These are phyloP conservation scores for Iguana delicatissima DNA, from an alignment of 2,797 vertebrate genomes.

Conservation along the genomic window DNA sequence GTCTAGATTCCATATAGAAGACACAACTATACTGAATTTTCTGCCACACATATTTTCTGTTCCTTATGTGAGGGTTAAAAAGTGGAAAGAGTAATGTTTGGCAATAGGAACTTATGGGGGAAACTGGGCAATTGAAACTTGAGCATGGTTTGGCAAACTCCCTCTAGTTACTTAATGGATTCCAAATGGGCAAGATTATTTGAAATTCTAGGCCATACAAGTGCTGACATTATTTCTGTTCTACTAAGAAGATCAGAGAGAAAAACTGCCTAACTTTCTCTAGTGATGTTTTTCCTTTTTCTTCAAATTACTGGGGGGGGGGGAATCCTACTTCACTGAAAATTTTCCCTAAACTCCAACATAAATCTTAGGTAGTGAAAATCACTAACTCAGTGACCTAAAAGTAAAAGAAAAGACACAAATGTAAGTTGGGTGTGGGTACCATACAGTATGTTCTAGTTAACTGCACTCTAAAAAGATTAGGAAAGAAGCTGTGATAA, in stretches of 20 bases:
- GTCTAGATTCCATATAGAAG: background rate
- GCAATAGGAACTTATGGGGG: background rate
- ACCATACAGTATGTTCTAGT: background rate
- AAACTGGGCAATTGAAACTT: background rate
- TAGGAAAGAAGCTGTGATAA: background rate
- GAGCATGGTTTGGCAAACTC: background rate
- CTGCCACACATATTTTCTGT: background rate
- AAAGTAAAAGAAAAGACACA: background rate
- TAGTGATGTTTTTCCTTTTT: background rate
- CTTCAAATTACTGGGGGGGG: background rate
- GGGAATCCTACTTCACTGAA: background rate
- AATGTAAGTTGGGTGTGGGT: background rate
- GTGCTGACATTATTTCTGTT: background rate
- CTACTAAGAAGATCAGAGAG: background rate
- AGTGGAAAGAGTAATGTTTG: background rate
- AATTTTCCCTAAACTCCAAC: background rate
- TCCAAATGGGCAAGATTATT: background rate
- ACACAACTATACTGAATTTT: background rate
- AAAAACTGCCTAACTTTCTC: background rate
- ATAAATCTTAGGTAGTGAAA: background rate
- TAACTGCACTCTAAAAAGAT: background rate
- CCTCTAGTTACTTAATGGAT: background rate
- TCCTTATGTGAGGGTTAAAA: background rate
- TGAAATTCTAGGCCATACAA: background rate
- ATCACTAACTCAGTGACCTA: conserved; percentile 12